phyloP scores from a whole-genome alignment of 2,797 vertebrate species.

The Anabacerthia variegaticeps region DNA sequence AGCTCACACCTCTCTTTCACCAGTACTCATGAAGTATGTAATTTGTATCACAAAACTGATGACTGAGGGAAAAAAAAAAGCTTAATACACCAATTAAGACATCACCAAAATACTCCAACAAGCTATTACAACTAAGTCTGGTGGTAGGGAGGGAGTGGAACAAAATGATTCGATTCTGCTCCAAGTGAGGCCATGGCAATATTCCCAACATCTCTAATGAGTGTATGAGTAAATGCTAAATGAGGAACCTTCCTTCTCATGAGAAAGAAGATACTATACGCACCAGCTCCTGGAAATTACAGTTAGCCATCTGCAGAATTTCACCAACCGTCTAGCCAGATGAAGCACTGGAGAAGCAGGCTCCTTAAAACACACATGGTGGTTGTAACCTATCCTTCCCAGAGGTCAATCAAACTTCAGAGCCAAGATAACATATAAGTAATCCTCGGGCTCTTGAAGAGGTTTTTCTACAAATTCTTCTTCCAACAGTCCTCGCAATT shows the following conservation, averaged over 20 bases:
- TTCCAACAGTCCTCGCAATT: not conserved
- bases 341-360: not conserved
- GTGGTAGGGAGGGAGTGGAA: constrained; percentile 34
- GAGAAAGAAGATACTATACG: constrained; percentile 4
- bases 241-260: constrained; percentile 7
- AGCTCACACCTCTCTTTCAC: constrained; percentile 40
- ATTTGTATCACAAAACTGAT: constrained; percentile 52
- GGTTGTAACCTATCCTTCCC: not conserved
- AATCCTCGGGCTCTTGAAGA: not conserved
- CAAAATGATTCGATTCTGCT: not conserved
- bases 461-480: not conserved
- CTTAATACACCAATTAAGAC: constrained; percentile 50
- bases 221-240: constrained; percentile 36
- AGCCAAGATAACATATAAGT: not conserved
- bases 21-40: constrained; percentile 8
- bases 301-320: constrained; percentile 38
- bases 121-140: constrained; percentile 37
- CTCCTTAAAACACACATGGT: not conserved
- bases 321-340: not conserved
- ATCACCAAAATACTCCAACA: constrained; percentile 27
- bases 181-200: constrained; percentile 47
- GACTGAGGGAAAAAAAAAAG: constrained; percentile 1
- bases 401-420: not conserved
- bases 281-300: constrained; percentile 14
- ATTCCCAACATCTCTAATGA: constrained; percentile 44